These are phyloP conservation scores for Eubasilissa regina DNA, from an alignment of 1,140 invertebrate genomes.

Conservation along the genomic window DNA sequence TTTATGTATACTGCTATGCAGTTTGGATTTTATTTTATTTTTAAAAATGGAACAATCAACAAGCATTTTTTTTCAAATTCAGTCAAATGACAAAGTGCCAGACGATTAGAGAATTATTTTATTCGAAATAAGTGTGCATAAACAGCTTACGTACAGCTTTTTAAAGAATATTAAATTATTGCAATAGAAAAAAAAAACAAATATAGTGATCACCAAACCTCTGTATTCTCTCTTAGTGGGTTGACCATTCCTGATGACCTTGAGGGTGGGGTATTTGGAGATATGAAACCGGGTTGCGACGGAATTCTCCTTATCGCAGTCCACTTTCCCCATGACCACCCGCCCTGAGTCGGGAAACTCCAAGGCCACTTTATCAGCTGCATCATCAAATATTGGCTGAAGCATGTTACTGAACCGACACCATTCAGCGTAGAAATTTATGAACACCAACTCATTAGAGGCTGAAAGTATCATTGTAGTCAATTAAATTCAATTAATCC, in stretches of 20 bases:
- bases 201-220: constrained; percentile 66
- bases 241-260: constrained; percentile 95
- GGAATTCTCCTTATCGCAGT: constrained; percentile 92
- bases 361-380: constrained; percentile 88
- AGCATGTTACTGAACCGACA: constrained; percentile 96
- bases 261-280: constrained; percentile 98
- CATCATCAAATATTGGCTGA: constrained; percentile 97
- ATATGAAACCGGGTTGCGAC: constrained; percentile 95
- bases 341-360: constrained; percentile 86
- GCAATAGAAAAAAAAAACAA: no score
- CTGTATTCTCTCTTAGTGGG: constrained; percentile 96
- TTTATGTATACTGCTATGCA: no score
- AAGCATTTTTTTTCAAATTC: not conserved
- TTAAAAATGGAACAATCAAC: not conserved
- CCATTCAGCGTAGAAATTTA: constrained; percentile 99
- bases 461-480: constrained; percentile 73
- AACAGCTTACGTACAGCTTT: no score
- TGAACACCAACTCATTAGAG: constrained; percentile 95
- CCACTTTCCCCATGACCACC: constrained; percentile 96
- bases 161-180: no score
- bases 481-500: constrained; percentile 51
- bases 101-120: no score
- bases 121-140: no score
- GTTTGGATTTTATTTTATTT: not conserved
- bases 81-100: no score